Conservation (phyloP, 2,797 vertebrate genomes). For the Scomberomorus guttatus region DNA sequence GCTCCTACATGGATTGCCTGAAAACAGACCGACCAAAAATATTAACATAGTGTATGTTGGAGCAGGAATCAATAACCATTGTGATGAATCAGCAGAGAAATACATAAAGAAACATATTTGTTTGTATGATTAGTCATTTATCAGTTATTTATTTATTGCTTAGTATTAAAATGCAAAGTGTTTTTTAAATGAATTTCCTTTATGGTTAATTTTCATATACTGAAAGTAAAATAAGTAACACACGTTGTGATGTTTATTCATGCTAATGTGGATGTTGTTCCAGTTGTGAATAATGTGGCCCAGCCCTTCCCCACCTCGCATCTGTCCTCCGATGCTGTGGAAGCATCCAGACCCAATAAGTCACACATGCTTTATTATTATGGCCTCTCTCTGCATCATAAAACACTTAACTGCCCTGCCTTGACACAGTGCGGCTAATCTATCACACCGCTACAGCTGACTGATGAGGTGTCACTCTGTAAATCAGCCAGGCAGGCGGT, state of each 20-base stretch:
- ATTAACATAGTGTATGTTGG: background rate
- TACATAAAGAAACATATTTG: background rate
- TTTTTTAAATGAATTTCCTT: slow-evolving; percentile 11
- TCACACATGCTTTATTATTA: slow-evolving; percentile 82
- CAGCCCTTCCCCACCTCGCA: slow-evolving; percentile 51
- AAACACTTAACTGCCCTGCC: slow-evolving; percentile 79
- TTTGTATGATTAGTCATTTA: background rate
- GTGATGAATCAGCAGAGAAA: background rate
- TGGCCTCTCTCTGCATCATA: slow-evolving; percentile 76
- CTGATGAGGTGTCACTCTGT: slow-evolving; percentile 56
- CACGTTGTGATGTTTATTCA: slow-evolving; percentile 41
- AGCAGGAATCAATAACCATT: background rate
- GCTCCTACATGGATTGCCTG: background rate
- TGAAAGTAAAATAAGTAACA: slow-evolving; percentile 24
- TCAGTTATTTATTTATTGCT: background rate
- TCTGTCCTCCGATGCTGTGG: slow-evolving; percentile 60
- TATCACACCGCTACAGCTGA: slow-evolving; percentile 65
- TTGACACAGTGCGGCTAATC: slow-evolving; percentile 70
- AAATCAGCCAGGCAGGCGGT: slow-evolving; percentile 54
- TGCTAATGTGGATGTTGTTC: slow-evolving; percentile 50
- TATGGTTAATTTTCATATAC: slow-evolving; percentile 25
- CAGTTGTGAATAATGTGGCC: slow-evolving; percentile 50
- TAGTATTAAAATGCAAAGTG: background rate
- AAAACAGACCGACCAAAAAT: background rate
- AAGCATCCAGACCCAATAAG: slow-evolving; percentile 71